These are phyloP conservation scores for Setophaga petechia DNA, from an alignment of 2,113 vertebrate genomes.

Conservation along the genomic window DNA sequence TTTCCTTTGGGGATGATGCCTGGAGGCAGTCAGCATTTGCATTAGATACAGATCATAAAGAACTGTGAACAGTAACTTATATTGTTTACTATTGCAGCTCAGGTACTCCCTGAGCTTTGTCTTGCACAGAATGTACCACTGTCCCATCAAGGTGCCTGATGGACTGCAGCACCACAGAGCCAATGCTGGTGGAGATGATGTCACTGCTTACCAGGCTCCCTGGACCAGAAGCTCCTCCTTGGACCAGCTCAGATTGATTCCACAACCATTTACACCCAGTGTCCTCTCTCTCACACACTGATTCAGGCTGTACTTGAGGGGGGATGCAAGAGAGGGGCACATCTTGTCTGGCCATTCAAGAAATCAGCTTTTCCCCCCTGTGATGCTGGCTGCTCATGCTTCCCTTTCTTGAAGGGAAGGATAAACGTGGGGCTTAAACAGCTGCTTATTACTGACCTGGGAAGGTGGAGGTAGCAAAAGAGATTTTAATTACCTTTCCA, in stretches of 20 bases:
- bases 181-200: neutral
- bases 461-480: neutral
- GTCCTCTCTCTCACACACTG: neutral
- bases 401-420: neutral
- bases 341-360: neutral
- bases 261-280: neutral
- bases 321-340: neutral
- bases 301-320: neutral
- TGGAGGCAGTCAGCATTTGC: constrained; percentile 20
- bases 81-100: neutral
- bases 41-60: constrained; percentile 5
- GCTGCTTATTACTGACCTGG: neutral
- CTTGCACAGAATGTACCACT: neutral
- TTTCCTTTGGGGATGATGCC: neutral
- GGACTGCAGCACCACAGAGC: neutral
- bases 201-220: neutral
- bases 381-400: fast-evolving
- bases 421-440: neutral
- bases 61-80: neutral
- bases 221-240: neutral
- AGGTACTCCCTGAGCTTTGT: neutral
- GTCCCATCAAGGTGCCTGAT: neutral
- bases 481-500: neutral
- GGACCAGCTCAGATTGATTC: neutral
- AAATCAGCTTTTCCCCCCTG: fast-evolving